Base-by-base conservation (phyloP, 1,140 invertebrate species). In the Meloidogyne hapla region DNA sequence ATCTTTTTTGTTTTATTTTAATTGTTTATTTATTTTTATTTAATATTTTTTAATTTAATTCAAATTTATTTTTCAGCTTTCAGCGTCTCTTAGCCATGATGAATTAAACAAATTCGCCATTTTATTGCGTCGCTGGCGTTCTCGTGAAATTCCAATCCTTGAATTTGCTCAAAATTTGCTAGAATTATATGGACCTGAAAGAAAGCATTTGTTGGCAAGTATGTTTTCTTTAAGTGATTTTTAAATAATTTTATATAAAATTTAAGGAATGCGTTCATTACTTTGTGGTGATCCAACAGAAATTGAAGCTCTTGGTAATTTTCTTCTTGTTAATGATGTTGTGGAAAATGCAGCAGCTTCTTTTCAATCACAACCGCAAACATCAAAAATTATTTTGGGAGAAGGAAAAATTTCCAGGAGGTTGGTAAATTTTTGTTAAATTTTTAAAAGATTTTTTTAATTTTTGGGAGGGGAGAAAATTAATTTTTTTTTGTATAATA, bases 81-180 rank as follows among this genome's bases (percentile, higher is more conserved):
- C 84, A n/a, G 83, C 78, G 28, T 85, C 83, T 71, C 81, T 89
- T 56, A 83, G 79, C 25, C 69, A 84, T 13, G 85, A 87, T 26
- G 88, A 89, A 69, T 78, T 89, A 65, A 76, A 82, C 10, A 77
- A 83, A 42, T 89, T 89, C 82, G 85, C 87, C 6, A 76, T 81
- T 18, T 78, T 88, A 9, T 77, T 89, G 28, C 80, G 78, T 56
- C 78, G 82, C n/a, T 87, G 87, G 82, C 83, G 85, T 25, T 78
- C 80, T 12, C 77, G 72, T 12, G 81, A 88, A 63, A 83, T 86
- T 74, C 82, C 84, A 15, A 86, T 88, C 73, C 68, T 81, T 23
- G 87, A 88, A 64, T 88, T 88, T 70, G 88, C 88, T 78, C 85
- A 88, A 48, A 84, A 85, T 38, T 82, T 89, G 18, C 75, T 87